These are phyloP conservation scores for Oophaga pumilio DNA, from an alignment of 2,113 vertebrate species.

Conservation along the genomic window DNA sequence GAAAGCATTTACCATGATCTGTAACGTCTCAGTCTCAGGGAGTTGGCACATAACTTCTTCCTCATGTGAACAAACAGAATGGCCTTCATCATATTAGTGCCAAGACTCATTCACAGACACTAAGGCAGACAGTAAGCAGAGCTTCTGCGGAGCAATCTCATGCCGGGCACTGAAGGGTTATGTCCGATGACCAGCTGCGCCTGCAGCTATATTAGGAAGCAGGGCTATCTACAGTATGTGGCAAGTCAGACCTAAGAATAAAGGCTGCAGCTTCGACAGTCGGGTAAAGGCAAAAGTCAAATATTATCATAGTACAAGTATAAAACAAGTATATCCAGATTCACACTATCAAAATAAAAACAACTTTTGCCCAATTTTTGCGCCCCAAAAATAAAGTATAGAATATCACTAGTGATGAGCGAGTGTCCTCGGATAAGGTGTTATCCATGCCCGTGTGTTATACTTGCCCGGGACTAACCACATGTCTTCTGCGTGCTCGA, in stretches of 20 bases:
- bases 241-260: neutral
- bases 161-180: neutral
- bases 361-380: neutral
- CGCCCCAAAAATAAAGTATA: too few species aligned
- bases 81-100: neutral
- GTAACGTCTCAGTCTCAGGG: neutral
- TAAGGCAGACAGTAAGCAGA: too few species aligned
- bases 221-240: neutral
- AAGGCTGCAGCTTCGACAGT: neutral
- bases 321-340: neutral
- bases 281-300: neutral
- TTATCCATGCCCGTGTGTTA: too few species aligned
- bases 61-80: neutral
- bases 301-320: too few species aligned
- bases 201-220: constrained; percentile 42
- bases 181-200: neutral
- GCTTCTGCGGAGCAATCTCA: neutral
- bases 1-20: neutral
- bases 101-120: neutral
- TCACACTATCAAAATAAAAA: neutral
- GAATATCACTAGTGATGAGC: too few species aligned
- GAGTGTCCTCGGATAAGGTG: too few species aligned
- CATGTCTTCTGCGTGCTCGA: too few species aligned
- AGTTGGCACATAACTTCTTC: too few species aligned
- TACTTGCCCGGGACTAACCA: too few species aligned